Base-by-base conservation (phyloP, 1,140 invertebrate species). In the Nymphalis io region DNA sequence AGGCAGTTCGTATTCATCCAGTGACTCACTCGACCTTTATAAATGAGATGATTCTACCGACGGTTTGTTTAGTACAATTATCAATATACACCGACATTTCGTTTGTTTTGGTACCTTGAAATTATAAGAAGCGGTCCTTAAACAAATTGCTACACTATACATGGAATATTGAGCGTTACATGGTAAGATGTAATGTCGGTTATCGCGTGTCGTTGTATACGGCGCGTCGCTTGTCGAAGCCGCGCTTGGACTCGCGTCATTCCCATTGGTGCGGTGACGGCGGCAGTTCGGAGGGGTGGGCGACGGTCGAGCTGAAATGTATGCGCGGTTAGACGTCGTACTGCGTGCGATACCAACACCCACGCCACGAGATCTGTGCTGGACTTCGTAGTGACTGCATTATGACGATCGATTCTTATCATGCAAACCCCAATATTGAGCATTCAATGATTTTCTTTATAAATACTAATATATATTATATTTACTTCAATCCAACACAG, bases 201-300 rank as follows among this genome's bases (percentile, higher is more conserved):
- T 65, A 70, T 70, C 68, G 68, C 62, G 85, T 79, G 72, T 81
- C 82, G 75, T 81, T 75, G 78, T 79, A 83, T 53, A 74, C 70
- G 73, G 80, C 80, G 81, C 83, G 83, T 75, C 80, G 82, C 82
- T 76, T 76, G 78, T 79, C 76, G 66, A 74, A 68, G 78, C 73
- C 78, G 78, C 79, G 88, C 81, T 72, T 73, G 51, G 73, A 53
- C 76, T 82, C 82, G 81, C 92, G 94, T 94, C 94, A 98, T 94
- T 99, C 97, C 98, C 98, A 99, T 87, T 98, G 96, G 92, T 99
- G 97, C 69, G 98, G 98, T 80, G 98, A 99, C 23, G 98, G 98
- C 79, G 98, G 98, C 88, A 99, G 93, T 93, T 99, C 98, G 64
- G 97, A 98, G 57, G 98, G 97, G 93, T 99, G 98, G 70, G 98